Conservation (phyloP, 2,888 invertebrate genomes). For the Drosophila buzzatii region DNA sequence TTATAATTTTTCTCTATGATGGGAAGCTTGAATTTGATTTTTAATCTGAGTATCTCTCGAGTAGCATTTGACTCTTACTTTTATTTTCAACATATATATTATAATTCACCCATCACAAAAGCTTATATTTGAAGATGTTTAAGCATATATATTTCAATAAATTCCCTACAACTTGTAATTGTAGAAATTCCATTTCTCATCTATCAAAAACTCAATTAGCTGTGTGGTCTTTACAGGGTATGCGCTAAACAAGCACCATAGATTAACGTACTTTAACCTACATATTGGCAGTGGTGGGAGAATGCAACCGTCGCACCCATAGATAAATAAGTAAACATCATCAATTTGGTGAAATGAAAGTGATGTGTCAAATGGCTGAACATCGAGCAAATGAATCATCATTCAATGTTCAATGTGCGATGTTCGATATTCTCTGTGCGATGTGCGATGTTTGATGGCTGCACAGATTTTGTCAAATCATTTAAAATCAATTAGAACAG, state of each 20-base stretch:
- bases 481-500: conserved; percentile 38
- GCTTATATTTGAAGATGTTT: not conserved
- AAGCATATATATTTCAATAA: not conserved
- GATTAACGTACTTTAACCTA: conserved; percentile 18
- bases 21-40: too few relatives aligned
- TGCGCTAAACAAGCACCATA: not conserved
- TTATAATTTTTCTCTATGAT: too few relatives aligned
- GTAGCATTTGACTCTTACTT: too few relatives aligned
- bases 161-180: not conserved
- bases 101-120: too few relatives aligned
- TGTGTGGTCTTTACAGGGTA: conserved; percentile 16
- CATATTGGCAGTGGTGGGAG: conserved; percentile 14
- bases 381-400: conserved; percentile 44
- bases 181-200: not conserved
- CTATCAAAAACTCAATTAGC: not conserved
- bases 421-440: too few relatives aligned
- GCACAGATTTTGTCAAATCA: conserved; percentile 43
- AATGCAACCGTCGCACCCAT: conserved; percentile 4
- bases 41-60: too few relatives aligned
- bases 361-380: conserved; percentile 36
- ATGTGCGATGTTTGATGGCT: conserved; percentile 7
- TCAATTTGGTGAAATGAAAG: conserved; percentile 45
- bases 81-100: not conserved
- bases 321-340: conserved; percentile 45
- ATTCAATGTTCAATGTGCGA: conserved; percentile 28